phyloP scores from a whole-genome alignment of 1,140 invertebrate species.

The Aradophagus sp. region DNA sequence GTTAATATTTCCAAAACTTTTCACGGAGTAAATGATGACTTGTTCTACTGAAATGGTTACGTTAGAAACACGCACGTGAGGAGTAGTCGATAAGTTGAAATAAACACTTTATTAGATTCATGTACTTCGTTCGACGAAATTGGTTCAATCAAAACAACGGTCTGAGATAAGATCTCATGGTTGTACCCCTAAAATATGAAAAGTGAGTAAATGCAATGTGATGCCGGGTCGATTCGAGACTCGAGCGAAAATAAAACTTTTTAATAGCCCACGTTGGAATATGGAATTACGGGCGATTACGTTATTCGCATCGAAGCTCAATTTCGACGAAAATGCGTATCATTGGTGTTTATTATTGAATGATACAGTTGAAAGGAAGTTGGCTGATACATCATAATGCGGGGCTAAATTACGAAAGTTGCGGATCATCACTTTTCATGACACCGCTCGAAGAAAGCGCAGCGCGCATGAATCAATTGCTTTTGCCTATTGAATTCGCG shows the following conservation, averaged over 20 bases:
- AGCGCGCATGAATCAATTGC: conserved; percentile 57
- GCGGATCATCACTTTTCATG: conserved; percentile 55
- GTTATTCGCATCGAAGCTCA: conserved; percentile 27
- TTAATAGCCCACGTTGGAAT: neutral
- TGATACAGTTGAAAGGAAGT: conserved; percentile 30
- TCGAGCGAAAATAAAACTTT: neutral
- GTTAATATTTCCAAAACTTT: too few species aligned
- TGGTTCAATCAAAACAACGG: too few species aligned
- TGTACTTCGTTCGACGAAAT: too few species aligned
- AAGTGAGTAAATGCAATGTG: too few species aligned
- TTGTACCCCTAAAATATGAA: too few species aligned
- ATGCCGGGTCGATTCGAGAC: too few species aligned
- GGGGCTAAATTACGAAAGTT: conserved; percentile 55
- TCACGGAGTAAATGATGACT: too few species aligned
- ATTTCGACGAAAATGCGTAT: conserved; percentile 28
- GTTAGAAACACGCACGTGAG: too few species aligned
- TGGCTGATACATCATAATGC: conserved; percentile 43
- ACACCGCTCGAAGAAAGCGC: conserved; percentile 44
- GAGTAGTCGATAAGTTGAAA: too few species aligned
- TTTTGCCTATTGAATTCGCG: conserved; percentile 51
- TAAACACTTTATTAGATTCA: too few species aligned
- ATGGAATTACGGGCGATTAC: conserved; percentile 16
- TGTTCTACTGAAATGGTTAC: too few species aligned
- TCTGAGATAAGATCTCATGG: too few species aligned
- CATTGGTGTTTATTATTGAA: conserved; percentile 45